Evolutionary conservation across 2,888 invertebrate genomes (phyloP).

Genomic region (Ferrisia virgata): DNA sequence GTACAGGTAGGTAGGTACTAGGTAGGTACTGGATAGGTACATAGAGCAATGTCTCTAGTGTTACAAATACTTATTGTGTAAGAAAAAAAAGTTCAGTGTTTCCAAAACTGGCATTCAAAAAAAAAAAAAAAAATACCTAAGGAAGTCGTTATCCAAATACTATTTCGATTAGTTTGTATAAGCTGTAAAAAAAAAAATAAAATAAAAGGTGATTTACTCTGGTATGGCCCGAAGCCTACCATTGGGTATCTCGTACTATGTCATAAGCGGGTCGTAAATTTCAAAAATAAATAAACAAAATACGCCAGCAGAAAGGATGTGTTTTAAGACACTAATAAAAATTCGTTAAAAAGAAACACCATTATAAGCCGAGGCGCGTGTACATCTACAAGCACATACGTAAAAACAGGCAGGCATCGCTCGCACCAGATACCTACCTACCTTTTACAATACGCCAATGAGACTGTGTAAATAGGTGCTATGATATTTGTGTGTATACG

Average conservation of each 20-base stretch:
- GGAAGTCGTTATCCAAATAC: neutral
- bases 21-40: too few species aligned
- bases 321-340: neutral
- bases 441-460: too few species aligned
- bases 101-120: neutral
- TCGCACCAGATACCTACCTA: too few species aligned
- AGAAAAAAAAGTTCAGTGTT: neutral
- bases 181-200: too few species aligned
- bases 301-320: neutral
- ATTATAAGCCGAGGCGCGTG: neutral
- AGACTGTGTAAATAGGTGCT: neutral
- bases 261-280: slow-evolving; percentile 13
- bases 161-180: neutral
- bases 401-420: too few species aligned
- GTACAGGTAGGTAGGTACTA: too few species aligned
- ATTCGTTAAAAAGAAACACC: neutral
- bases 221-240: neutral
- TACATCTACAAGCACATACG: too few species aligned
- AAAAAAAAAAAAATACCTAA: too few species aligned
- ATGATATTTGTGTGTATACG: neutral
- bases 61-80: neutral
- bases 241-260: neutral
- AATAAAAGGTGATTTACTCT: neutral
- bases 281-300: slow-evolving; percentile 1
- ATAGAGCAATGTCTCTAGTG: neutral